Conservation (phyloP, 2,113 vertebrate genomes). For the Pionites leucogaster region DNA sequence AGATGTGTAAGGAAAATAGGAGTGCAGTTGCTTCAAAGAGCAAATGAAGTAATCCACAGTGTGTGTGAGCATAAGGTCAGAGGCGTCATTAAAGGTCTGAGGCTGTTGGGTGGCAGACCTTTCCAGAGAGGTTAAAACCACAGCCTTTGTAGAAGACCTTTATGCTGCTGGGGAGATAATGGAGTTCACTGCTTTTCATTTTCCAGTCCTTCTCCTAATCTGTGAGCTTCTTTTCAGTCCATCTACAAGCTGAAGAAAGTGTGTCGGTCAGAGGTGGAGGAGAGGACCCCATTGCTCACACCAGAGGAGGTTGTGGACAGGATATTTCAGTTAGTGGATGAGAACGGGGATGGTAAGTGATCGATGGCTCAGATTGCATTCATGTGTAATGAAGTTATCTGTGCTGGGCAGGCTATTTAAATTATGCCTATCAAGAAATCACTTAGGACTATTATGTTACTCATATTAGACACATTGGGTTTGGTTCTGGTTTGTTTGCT, state of each 20-base stretch:
- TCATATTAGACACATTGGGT: background rate
- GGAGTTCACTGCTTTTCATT: background rate
- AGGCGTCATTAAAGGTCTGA: background rate
- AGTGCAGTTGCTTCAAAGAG: background rate
- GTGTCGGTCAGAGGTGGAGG: slow-evolving; percentile 79
- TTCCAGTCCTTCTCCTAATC: background rate
- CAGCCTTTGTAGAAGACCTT: background rate
- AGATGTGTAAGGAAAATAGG: fast-evolving
- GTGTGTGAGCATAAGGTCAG: fast-evolving
- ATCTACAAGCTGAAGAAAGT: slow-evolving; percentile 94
- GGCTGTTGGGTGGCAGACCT: background rate
- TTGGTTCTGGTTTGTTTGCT: background rate
- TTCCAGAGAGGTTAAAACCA: background rate
- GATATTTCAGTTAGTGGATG: slow-evolving; percentile 94
- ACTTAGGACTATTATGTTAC: fast-evolving
- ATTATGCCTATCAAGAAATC: background rate
- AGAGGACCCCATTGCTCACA: slow-evolving; percentile 80
- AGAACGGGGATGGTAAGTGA: slow-evolving; percentile 91
- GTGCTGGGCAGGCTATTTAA: background rate
- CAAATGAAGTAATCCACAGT: background rate
- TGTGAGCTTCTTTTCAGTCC: slow-evolving; percentile 69
- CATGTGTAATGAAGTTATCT: background rate
- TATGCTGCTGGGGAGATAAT: background rate
- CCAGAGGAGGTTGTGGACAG: slow-evolving; percentile 94
- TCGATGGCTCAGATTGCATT: background rate